Base-by-base conservation (phyloP, 2,888 invertebrate genomes). In the Zygogramma bicolorata region DNA sequence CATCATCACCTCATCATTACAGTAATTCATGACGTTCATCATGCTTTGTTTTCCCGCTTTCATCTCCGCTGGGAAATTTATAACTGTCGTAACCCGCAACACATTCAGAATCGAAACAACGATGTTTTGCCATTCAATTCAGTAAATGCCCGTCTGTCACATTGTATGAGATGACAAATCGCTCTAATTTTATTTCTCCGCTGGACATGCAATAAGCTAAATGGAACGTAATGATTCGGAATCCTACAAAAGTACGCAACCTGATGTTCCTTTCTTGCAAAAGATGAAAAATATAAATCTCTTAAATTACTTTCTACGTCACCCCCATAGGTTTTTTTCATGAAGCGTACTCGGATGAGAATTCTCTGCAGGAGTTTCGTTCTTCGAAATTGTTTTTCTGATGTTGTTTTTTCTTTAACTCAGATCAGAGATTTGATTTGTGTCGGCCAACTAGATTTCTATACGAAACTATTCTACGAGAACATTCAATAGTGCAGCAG, bases 61-160 rank as follows among this genome's bases (percentile, higher is more conserved):
- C 46, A 42, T 63, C 63, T 63, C 63, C 63, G 13, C 29, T 29
- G 63, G 63, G 46, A 63, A 63, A 73, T 73, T 73, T 74, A 69
- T 74, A 74, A 77, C 76, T 77, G 79, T 76, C 79, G 77, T 68
- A 70, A 63, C 74, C 70, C 71, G 74, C 74, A 76, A 71, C 75
- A 76, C 75, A 77, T 71, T 63, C 60, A 62, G 58, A 68, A 73
- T 73, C 73, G 69, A 66, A 77, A 75, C 77, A 77, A 77, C 78
- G 76, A 78, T 80, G 79, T 79, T 75, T 80, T 79, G 75, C 75
- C 75, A 75, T 81, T 77, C 75, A 75, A 78, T 77, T 80, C 77
- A 77, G 77, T 71, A 77, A 79, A 79, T 79, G 79, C 77, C 75
- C 77, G 77, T 75, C 80, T 79, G 80, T 79, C 79, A 81, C 77